A percentile compares a stretch with the other conserved stretches of the same genome.
phyloP scores from a whole-genome alignment of 2,797 vertebrate genomes.

The Psittacula echo region DNA sequence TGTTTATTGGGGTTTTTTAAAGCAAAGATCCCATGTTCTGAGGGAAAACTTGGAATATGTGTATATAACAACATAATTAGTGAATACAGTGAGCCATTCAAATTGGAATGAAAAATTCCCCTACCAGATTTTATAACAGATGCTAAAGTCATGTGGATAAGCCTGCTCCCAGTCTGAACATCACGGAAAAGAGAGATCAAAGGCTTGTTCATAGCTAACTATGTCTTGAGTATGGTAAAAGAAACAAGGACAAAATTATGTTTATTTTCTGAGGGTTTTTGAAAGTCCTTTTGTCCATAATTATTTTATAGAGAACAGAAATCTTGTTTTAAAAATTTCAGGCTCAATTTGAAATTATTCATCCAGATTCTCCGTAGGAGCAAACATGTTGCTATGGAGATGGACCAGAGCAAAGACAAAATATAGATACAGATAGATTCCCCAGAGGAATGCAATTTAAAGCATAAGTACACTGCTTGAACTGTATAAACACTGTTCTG shows the following conservation, averaged over 20 bases:
- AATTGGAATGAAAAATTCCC: neutral
- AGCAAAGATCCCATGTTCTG: neutral
- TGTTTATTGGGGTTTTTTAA: neutral
- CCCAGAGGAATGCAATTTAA: conserved; percentile 47
- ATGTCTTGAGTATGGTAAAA: neutral
- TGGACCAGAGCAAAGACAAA: conserved; percentile 54
- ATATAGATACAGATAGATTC: conserved; percentile 59
- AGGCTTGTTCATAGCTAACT: neutral
- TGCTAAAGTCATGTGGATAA: conserved; percentile 42
- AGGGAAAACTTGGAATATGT: neutral
- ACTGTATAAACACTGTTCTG: neutral
- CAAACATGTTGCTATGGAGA: conserved; percentile 75
- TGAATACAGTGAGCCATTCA: conserved; percentile 23
- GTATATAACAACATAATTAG: conserved; percentile 16
- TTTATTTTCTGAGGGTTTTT: neutral
- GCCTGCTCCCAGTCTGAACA: conserved; percentile 31
- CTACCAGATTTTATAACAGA: conserved; percentile 40
- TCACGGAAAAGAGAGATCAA: conserved; percentile 47
- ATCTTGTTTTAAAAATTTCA: conserved; percentile 57
- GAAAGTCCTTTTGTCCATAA: neutral
- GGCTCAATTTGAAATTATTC: conserved; percentile 60
- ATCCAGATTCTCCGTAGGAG: conserved; percentile 64
- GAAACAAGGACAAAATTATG: conserved; percentile 10
- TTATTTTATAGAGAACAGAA: conserved; percentile 26
- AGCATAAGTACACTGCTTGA: conserved; percentile 14